A percentile compares a stretch with the other conserved stretches of the same genome.
Evolutionary conservation across 1,140 invertebrate species (phyloP).

Genomic region (Hycleus phaleratus): DNA sequence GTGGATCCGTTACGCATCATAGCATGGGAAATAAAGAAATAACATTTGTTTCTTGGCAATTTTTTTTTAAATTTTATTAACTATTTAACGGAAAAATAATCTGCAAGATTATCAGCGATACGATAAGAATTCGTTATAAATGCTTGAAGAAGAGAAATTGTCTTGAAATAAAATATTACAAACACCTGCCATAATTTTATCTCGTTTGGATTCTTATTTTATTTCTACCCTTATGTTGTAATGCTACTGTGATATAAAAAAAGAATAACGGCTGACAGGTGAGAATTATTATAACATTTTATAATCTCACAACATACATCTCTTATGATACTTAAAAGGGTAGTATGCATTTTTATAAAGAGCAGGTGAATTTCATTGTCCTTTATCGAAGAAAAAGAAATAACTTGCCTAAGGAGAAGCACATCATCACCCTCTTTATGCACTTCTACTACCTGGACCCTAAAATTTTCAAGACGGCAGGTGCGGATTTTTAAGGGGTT

Average conservation of each 20-base stretch:
- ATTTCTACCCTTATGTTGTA: neutral
- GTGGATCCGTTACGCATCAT: conserved; percentile 23
- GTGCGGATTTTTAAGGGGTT: conserved; percentile 22
- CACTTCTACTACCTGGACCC: conserved; percentile 4
- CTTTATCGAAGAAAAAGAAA: conserved; percentile 1
- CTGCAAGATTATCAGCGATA: no score
- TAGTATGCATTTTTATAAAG: neutral
- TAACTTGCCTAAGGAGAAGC: neutral
- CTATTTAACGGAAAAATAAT: no score
- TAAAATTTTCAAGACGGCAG: conserved; percentile 9
- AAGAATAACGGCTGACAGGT: neutral
- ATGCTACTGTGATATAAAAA: conserved; percentile 6
- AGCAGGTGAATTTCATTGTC: conserved; percentile 6
- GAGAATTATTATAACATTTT: conserved; percentile 1
- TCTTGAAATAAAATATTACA: no score
- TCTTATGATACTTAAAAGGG: conserved; percentile 8
- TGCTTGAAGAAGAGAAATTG: no score
- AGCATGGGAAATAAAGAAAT: conserved; percentile 18
- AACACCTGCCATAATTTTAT: conserved; percentile 8
- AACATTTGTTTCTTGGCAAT: neutral
- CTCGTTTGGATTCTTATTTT: neutral
- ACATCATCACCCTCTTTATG: neutral
- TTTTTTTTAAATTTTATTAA: no score
- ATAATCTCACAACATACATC: neutral
- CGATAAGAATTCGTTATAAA: no score